A percentile compares a stretch with the other conserved stretches of the same genome.
phyloP scores from a whole-genome alignment of 2,888 invertebrate species.

The Itoplectis maculator region DNA sequence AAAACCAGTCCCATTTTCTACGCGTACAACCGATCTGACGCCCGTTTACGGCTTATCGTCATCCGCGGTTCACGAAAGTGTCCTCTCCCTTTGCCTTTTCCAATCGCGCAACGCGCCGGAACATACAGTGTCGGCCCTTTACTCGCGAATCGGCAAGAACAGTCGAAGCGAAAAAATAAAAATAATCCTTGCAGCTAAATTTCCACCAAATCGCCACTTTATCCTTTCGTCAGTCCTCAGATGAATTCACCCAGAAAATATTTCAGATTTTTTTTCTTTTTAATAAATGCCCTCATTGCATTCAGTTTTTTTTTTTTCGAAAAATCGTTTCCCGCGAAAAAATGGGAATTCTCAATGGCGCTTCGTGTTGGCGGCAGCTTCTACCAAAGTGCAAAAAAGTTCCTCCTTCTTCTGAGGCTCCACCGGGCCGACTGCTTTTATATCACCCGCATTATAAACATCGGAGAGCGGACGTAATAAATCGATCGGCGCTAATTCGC shows the following conservation, averaged over 20 bases:
- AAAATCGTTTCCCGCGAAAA: not conserved
- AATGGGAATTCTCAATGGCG: not conserved
- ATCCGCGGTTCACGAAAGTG: slow-evolving; percentile 54
- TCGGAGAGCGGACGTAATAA: slow-evolving; percentile 72
- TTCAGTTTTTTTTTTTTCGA: not conserved
- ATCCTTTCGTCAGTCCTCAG: no score
- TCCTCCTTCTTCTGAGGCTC: not conserved
- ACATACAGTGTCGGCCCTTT: slow-evolving; percentile 7
- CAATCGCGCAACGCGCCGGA: not conserved
- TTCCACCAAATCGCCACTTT: not conserved
- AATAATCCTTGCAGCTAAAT: not conserved
- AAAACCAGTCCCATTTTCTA: slow-evolving; percentile 81
- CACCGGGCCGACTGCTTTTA: slow-evolving; percentile 58
- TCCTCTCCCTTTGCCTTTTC: slow-evolving; percentile 40
- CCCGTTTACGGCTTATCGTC: slow-evolving; percentile 77
- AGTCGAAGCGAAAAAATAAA: not conserved
- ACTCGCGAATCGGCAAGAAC: not conserved
- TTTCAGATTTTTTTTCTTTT: no score
- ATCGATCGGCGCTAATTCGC: slow-evolving; percentile 75
- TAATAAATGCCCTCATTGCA: no score
- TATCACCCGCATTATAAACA: slow-evolving; percentile 73
- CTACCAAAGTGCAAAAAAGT: not conserved
- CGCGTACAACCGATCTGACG: slow-evolving; percentile 79
- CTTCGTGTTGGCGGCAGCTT: not conserved
- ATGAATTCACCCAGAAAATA: no score